phyloP scores from a whole-genome alignment of 2,888 invertebrate species.

The Thyatira batis region DNA sequence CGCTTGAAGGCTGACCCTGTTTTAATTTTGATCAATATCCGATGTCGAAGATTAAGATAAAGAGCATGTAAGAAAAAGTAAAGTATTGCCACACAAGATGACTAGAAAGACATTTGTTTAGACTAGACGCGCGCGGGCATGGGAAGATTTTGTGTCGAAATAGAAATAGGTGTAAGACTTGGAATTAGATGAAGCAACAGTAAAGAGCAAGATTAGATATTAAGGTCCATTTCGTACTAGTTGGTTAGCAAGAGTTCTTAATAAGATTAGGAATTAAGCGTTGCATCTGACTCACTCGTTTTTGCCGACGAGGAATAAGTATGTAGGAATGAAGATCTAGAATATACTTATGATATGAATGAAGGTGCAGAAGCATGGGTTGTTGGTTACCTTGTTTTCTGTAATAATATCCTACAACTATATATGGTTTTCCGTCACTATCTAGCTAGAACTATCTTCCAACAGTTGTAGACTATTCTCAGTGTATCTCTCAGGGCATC shows the following conservation, averaged over 20 bases:
- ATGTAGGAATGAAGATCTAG: constrained; percentile 2
- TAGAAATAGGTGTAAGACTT: constrained; percentile 43
- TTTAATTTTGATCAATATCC: constrained; percentile 29
- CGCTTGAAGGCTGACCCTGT: constrained; percentile 42
- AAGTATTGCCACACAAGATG: constrained; percentile 34
- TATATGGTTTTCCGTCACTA: not conserved
- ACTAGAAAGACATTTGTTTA: constrained; percentile 47
- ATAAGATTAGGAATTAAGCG: constrained; percentile 17
- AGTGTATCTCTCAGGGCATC: not conserved
- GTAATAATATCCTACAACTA: not conserved
- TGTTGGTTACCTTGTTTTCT: too few relatives aligned
- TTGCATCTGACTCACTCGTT: constrained; percentile 14
- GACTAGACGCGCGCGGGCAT: constrained; percentile 30
- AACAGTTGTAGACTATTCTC: not conserved
- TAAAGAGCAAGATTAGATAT: constrained; percentile 31
- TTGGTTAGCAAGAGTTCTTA: constrained; percentile 15
- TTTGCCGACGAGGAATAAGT: constrained; percentile 19
- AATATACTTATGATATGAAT: not conserved
- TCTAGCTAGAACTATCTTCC: not conserved
- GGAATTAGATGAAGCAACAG: constrained; percentile 56
- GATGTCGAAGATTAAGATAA: constrained; percentile 26
- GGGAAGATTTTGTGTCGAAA: constrained; percentile 57
- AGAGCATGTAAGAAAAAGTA: not conserved
- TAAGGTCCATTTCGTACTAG: constrained; percentile 26
- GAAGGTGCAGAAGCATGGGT: too few relatives aligned